Evolutionary conservation across 2,888 invertebrate species (phyloP).

Genomic region (Eilema griseolum): DNA sequence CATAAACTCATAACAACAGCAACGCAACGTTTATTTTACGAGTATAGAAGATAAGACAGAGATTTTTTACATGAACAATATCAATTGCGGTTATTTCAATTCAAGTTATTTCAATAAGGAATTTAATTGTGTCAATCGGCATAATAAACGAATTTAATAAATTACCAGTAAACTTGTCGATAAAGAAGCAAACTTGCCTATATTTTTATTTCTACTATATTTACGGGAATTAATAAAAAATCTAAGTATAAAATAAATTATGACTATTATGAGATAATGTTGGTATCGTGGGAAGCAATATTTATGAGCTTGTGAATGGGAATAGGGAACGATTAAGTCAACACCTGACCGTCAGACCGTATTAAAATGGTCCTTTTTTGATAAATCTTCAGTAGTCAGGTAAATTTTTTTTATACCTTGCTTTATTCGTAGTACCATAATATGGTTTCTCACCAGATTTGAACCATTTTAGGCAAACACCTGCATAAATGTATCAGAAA

Average conservation of each 20-base stretch:
- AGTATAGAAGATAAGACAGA: too few species aligned
- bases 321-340: conserved; percentile 65
- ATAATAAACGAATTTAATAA: neutral
- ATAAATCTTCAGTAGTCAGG: conserved; percentile 66
- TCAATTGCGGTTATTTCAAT: neutral
- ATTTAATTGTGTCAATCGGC: neutral
- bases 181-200: neutral
- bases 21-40: too few species aligned
- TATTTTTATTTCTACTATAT: neutral
- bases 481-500: conserved; percentile 50
- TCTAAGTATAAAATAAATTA: neutral
- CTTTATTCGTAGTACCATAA: conserved; percentile 24
- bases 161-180: neutral
- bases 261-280: neutral
- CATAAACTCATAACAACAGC: too few species aligned
- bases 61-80: neutral
- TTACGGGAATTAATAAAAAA: neutral
- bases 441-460: conserved; percentile 33
- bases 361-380: conserved; percentile 60
- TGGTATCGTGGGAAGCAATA: conserved; percentile 73
- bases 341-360: conserved; percentile 70
- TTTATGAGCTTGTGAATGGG: conserved; percentile 61
- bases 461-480: conserved; percentile 41
- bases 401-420: conserved; percentile 62
- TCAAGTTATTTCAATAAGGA: too few species aligned